Conservation (phyloP, 2,888 invertebrate genomes). For the Oligia strigilis region DNA sequence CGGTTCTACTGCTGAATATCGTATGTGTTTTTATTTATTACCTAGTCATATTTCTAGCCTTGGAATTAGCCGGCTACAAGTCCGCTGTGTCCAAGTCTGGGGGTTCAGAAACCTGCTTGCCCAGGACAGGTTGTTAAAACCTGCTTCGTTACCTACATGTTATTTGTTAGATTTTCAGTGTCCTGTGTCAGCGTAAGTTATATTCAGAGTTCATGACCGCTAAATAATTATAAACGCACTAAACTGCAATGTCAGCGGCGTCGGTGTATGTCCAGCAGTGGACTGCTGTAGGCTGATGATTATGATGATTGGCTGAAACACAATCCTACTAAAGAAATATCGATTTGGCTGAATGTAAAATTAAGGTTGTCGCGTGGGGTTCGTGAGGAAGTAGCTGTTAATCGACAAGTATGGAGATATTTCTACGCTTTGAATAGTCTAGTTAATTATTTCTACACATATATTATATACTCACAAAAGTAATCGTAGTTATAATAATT, state of each 20-base stretch:
- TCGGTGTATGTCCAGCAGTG: too few relatives aligned
- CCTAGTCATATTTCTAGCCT: conserved; percentile 19
- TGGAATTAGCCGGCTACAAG: conserved; percentile 8
- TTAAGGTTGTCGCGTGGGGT: background rate
- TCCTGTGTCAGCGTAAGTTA: too few relatives aligned
- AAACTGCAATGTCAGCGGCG: too few relatives aligned
- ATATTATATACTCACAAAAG: background rate
- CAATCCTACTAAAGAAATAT: too few relatives aligned
- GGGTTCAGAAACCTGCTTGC: conserved; percentile 20
- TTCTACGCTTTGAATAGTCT: too few relatives aligned
- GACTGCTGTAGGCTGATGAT: too few relatives aligned
- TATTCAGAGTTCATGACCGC: too few relatives aligned
- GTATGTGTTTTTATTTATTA: conserved; percentile 45
- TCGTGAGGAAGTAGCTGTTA: background rate
- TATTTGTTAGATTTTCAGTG: too few relatives aligned
- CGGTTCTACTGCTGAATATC: conserved; percentile 20
- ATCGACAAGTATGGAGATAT: too few relatives aligned
- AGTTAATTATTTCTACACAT: background rate
- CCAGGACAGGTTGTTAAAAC: conserved; percentile 15
- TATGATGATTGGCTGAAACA: too few relatives aligned
- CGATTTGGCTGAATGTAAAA: background rate
- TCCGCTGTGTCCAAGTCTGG: background rate
- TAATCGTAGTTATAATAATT: background rate
- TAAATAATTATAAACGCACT: too few relatives aligned
- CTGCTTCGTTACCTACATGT: background rate